A percentile compares a stretch with the other conserved stretches of the same genome.
phyloP scores from a whole-genome alignment of 1,140 invertebrate species.

The Phocides pigmalion region DNA sequence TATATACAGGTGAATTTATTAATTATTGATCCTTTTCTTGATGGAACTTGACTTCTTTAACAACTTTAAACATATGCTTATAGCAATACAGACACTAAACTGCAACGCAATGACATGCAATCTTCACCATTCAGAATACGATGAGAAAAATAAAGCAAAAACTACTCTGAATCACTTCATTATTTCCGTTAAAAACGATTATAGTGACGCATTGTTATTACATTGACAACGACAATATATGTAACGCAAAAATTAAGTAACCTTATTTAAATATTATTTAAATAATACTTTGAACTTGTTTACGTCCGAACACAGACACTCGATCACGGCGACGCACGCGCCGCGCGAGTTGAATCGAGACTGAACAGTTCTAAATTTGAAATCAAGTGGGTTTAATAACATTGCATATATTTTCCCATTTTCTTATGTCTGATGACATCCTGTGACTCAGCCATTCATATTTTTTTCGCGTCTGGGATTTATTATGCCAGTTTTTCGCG shows the following conservation, averaged over 20 bases:
- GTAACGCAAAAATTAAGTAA: neutral
- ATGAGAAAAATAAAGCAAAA: too few relatives aligned
- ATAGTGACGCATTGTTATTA: too few relatives aligned
- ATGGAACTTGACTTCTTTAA: too few relatives aligned
- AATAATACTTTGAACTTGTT: conserved; percentile 8
- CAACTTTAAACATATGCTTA: too few relatives aligned
- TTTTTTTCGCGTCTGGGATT: conserved; percentile 35
- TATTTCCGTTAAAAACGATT: too few relatives aligned
- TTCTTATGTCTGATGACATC: conserved; percentile 60
- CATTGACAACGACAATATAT: too few relatives aligned
- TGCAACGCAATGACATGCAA: too few relatives aligned
- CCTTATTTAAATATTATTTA: neutral
- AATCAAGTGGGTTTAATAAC: conserved; percentile 76
- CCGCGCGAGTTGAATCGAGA: conserved; percentile 55
- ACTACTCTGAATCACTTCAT: too few relatives aligned
- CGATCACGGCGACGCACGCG: conserved; percentile 58
- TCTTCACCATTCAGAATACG: too few relatives aligned
- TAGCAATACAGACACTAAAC: too few relatives aligned
- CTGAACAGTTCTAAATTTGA: conserved; percentile 78
- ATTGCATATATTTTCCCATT: conserved; percentile 74
- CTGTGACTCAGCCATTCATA: conserved; percentile 63
- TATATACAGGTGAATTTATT: too few relatives aligned
- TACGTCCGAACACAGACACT: conserved; percentile 23
- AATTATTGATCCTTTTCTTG: too few relatives aligned
- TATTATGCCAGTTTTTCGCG: conserved; percentile 11